These are phyloP conservation scores for Formicarius rufipectus DNA, from an alignment of 2,113 vertebrate species.

Conservation along the genomic window DNA sequence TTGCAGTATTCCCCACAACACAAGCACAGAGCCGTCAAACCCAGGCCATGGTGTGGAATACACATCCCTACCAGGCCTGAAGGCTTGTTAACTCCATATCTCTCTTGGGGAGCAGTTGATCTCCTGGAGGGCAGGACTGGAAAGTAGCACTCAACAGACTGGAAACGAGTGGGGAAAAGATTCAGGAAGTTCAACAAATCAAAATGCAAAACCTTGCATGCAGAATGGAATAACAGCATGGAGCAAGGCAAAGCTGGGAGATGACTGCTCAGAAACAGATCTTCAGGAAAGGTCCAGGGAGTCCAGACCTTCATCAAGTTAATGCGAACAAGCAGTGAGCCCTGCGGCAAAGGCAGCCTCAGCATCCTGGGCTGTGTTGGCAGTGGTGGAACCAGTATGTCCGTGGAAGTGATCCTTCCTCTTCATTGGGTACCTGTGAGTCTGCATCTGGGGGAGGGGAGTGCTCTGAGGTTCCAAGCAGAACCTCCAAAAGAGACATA, in stretches of 20 bases:
- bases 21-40: neutral
- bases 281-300: neutral
- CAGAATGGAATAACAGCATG: neutral
- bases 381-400: neutral
- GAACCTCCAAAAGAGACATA: neutral
- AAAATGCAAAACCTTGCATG: neutral
- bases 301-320: neutral
- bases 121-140: neutral
- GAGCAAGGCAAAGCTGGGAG: rapidly evolving
- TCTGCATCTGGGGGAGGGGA: neutral
- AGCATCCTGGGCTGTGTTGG: neutral
- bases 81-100: neutral
- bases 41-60: neutral
- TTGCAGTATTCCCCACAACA: neutral
- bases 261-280: rapidly evolving
- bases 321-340: neutral
- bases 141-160: neutral
- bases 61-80: neutral
- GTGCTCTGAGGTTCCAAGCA: neutral
- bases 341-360: neutral
- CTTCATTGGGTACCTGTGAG: rapidly evolving
- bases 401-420: neutral
- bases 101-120: neutral
- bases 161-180: neutral
- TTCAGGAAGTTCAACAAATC: neutral